Evolutionary conservation across 2,888 invertebrate species (phyloP).

Genomic region (Ichneumon xanthorius): DNA sequence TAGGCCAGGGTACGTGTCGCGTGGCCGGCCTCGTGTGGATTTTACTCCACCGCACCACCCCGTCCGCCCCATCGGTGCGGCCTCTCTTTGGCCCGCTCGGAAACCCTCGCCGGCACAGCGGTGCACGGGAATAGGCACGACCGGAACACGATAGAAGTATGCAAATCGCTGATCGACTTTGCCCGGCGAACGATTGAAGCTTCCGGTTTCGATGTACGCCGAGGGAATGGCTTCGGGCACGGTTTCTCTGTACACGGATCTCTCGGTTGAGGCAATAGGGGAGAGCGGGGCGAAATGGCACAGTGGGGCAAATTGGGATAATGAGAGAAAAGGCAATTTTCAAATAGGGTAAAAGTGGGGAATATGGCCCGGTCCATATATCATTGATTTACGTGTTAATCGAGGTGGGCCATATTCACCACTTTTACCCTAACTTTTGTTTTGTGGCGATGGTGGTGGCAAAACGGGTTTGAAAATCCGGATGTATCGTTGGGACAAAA

Average conservation of each 20-base stretch:
- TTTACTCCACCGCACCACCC: constrained; percentile 56
- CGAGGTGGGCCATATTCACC: too few species aligned
- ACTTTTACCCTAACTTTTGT: too few species aligned
- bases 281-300: too few species aligned
- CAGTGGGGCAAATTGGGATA: too few species aligned
- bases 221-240: constrained; percentile 2
- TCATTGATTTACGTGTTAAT: too few species aligned
- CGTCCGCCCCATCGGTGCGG: not conserved
- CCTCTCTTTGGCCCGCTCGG: constrained; percentile 18
- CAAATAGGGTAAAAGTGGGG: too few species aligned
- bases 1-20: constrained; percentile 68
- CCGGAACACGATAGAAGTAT: constrained; percentile 58
- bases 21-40: constrained; percentile 66
- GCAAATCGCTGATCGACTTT: constrained; percentile 70
- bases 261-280: constrained; percentile 7
- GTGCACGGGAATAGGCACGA: constrained; percentile 19
- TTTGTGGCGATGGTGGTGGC: too few species aligned
- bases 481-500: too few species aligned
- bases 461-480: too few species aligned
- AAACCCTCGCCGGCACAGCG: constrained; percentile 28
- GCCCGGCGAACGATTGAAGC: constrained; percentile 56
- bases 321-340: too few species aligned
- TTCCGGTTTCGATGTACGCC: constrained; percentile 47
- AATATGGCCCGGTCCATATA: too few species aligned
- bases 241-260: not conserved